phyloP scores from a whole-genome alignment of 2,113 vertebrate genomes.

The Dromiciops gliroides region DNA sequence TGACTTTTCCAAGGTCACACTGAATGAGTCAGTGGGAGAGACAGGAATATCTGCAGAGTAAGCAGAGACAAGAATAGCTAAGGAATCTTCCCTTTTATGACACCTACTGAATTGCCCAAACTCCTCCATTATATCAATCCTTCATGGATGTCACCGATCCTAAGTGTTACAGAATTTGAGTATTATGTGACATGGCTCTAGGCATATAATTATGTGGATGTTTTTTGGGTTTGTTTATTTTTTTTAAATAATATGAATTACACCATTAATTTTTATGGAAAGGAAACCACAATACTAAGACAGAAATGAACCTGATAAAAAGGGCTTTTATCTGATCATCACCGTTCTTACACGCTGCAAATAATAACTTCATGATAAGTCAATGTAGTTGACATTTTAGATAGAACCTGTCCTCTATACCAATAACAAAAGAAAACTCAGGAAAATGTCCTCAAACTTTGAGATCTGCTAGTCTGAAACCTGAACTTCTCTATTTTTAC shows the following conservation, averaged over 20 bases:
- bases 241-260: conserved; percentile 12
- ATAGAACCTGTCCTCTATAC: background rate
- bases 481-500: background rate
- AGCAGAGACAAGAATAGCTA: conserved; percentile 10
- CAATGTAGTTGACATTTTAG: background rate
- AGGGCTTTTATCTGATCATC: conserved; percentile 4
- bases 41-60: conserved; percentile 43
- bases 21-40: conserved; percentile 37
- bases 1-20: conserved; percentile 57
- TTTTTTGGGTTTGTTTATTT: conserved; percentile 12
- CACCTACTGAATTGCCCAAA: background rate
- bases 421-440: background rate
- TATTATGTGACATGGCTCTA: background rate
- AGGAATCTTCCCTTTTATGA: background rate
- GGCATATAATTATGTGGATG: background rate
- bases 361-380: background rate
- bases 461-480: conserved; percentile 2
- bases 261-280: background rate
- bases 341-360: conserved; percentile 4
- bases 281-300: background rate
- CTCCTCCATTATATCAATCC: background rate
- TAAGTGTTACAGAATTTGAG: background rate
- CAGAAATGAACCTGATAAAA: background rate
- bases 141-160: conserved; percentile 39
- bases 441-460: conserved; percentile 38